Conservation (phyloP, 2,797 vertebrate genomes). For the Fringilla coelebs region DNA sequence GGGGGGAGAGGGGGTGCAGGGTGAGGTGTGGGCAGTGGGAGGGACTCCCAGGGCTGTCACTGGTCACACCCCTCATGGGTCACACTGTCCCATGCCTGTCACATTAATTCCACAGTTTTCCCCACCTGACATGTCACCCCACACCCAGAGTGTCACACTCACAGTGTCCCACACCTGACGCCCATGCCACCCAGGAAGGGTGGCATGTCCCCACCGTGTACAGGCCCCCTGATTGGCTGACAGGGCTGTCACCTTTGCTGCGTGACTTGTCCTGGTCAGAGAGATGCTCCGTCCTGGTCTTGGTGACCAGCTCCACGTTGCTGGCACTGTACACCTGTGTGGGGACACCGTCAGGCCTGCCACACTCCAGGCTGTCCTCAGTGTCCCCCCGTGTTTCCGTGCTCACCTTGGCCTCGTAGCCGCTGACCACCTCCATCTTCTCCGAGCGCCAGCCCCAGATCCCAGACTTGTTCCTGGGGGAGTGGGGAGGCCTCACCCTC, state of each 20-base stretch:
- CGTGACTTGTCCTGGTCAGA: constrained; percentile 95
- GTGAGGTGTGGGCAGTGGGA: background rate
- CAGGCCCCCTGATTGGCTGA: rapidly evolving
- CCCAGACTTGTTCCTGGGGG: constrained; percentile 89
- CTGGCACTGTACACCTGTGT: constrained; percentile 92
- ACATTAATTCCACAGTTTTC: background rate
- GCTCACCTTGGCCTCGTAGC: constrained; percentile 91
- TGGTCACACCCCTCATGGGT: rapidly evolving
- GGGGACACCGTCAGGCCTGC: background rate
- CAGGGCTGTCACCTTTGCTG: constrained; percentile 84
- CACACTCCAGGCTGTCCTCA: rapidly evolving
- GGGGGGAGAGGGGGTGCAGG: background rate
- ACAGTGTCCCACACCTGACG: background rate
- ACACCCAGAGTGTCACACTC: background rate
- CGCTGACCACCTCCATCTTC: constrained; percentile 91
- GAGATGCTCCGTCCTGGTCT: constrained; percentile 92
- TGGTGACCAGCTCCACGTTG: constrained; percentile 94
- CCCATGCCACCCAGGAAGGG: background rate
- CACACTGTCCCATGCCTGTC: rapidly evolving
- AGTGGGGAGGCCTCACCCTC: background rate
- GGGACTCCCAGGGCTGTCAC: background rate
- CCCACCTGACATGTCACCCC: background rate
- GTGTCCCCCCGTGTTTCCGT: rapidly evolving
- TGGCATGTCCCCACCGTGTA: rapidly evolving
- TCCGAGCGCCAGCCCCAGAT: constrained; percentile 98